These are phyloP conservation scores for Fopius arisanus DNA, from an alignment of 1,140 invertebrate genomes.

Conservation along the genomic window DNA sequence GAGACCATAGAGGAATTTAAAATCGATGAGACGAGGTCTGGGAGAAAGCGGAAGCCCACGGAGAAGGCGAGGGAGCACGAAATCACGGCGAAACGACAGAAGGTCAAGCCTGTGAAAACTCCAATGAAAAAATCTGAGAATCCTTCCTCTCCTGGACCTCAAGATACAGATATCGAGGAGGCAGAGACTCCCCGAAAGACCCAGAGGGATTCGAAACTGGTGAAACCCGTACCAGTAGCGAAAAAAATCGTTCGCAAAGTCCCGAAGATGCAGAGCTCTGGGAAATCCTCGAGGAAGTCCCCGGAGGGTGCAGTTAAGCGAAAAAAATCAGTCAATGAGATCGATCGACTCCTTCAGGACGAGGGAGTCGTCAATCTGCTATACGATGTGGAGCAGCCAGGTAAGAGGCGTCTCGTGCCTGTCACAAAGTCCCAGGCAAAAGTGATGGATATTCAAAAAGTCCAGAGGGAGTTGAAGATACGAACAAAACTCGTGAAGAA, in stretches of 20 bases:
- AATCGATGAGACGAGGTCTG: slow-evolving; percentile 55
- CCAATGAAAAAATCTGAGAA: slow-evolving; percentile 16
- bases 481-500: slow-evolving; percentile 67
- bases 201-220: neutral
- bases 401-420: slow-evolving; percentile 59
- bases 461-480: slow-evolving; percentile 56
- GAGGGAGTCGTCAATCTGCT: slow-evolving; percentile 87
- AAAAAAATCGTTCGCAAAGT: slow-evolving; percentile 34
- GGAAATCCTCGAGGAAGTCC: slow-evolving; percentile 29
- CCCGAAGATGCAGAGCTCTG: slow-evolving; percentile 22
- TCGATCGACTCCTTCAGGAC: slow-evolving; percentile 80
- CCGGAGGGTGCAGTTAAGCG: slow-evolving; percentile 41
- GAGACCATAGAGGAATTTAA: slow-evolving; percentile 20
- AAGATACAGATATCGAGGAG: neutral
- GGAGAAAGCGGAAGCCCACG: slow-evolving; percentile 59
- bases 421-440: slow-evolving; percentile 65
- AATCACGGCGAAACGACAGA: slow-evolving; percentile 42
- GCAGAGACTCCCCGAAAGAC: neutral
- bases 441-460: slow-evolving; percentile 65
- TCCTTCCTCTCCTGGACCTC: too few species aligned
- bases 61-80: slow-evolving; percentile 61
- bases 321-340: slow-evolving; percentile 73
- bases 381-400: slow-evolving; percentile 75
- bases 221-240: neutral
- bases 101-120: slow-evolving; percentile 24